Conservation (phyloP, 2,113 vertebrate genomes). For the Narcine bancroftii region DNA sequence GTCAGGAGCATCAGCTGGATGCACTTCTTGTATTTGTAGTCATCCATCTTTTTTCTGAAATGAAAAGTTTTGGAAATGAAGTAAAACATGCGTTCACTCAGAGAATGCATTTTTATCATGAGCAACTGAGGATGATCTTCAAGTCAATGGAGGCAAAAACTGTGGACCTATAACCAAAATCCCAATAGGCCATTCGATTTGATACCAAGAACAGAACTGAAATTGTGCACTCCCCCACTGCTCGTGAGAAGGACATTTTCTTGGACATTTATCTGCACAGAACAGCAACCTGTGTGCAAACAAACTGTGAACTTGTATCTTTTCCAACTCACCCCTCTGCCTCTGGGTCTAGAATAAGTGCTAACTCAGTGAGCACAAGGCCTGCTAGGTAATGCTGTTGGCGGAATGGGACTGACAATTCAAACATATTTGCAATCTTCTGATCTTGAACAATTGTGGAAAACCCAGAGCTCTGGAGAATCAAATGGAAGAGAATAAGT, state of each 20-base stretch:
- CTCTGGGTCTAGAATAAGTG: constrained; percentile 90
- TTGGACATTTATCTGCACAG: neutral
- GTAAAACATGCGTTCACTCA: too few relatives aligned
- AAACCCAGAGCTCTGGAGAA: constrained; percentile 87
- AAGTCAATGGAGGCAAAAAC: neutral
- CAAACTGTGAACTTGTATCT: neutral
- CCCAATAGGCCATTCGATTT: neutral
- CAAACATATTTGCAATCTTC: constrained; percentile 98
- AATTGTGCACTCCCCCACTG: neutral
- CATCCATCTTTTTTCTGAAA: too few relatives aligned
- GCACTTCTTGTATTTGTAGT: too few relatives aligned
- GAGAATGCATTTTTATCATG: too few relatives aligned
- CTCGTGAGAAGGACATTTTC: neutral
- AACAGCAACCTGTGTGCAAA: neutral
- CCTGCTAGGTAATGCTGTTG: constrained; percentile 92
- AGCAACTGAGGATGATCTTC: too few relatives aligned
- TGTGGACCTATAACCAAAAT: neutral
- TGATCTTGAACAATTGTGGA: constrained; percentile 94
- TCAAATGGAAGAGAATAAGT: neutral
- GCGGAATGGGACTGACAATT: constrained; percentile 90
- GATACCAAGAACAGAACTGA: neutral
- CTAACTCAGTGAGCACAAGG: constrained; percentile 84
- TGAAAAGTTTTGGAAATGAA: too few relatives aligned
- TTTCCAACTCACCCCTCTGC: constrained; percentile 76
- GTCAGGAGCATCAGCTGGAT: too few relatives aligned